phyloP scores from a whole-genome alignment of 2,113 vertebrate species.

The Mystacornis crossleyi region DNA sequence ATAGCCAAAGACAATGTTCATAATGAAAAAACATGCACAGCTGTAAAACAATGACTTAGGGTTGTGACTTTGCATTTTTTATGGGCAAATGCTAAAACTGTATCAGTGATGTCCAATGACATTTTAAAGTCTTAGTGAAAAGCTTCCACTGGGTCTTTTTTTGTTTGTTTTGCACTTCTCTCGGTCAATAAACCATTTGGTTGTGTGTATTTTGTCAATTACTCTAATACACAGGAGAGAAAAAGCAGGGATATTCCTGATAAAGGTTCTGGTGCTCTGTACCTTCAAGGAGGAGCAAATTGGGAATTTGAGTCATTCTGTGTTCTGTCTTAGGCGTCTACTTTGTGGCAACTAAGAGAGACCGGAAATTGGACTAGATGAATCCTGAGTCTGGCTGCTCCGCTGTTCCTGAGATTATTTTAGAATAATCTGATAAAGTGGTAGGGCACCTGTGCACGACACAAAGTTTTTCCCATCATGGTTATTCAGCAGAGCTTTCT shows the following conservation, averaged over 20 bases:
- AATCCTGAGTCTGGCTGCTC: background rate
- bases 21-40: background rate
- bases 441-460: background rate
- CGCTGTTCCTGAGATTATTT: background rate
- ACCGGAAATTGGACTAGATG: background rate
- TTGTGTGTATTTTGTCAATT: background rate
- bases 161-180: background rate
- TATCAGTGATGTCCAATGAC: background rate
- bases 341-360: background rate
- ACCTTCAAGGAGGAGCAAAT: background rate
- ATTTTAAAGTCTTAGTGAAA: background rate
- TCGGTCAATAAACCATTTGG: background rate
- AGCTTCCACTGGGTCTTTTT: background rate
- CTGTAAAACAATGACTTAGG: background rate
- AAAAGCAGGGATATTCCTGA: background rate
- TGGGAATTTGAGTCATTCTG: background rate
- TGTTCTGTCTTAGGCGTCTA: background rate
- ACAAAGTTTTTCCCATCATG: background rate
- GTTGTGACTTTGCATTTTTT: background rate
- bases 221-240: background rate
- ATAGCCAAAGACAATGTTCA: background rate
- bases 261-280: background rate
- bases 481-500: background rate
- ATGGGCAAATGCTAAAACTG: background rate
- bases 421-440: background rate